Base-by-base conservation (phyloP, 2,797 vertebrate species). In the Phalanger gymnotis region DNA sequence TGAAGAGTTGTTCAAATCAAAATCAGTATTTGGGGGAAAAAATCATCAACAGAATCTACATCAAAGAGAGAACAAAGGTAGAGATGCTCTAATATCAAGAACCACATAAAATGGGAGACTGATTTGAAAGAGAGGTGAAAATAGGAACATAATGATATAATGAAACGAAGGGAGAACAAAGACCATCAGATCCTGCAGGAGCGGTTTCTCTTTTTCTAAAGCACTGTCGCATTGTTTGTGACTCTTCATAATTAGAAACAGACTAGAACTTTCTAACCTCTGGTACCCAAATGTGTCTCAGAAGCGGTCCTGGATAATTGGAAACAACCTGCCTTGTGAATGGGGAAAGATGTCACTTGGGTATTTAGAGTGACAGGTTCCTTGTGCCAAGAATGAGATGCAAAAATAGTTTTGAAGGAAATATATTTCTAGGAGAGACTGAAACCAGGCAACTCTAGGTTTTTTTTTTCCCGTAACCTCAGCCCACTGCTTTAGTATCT, bases 1-100 rank as follows among this genome's bases (percentile, higher is more conserved):
- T 96, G 97, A 95, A 97, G 95, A 97, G 94, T 30, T 7, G 90
- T 87, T 14, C 27, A 28, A 53, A 10, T 13, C n/a, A 92, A 96
- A 96, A 96, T 90, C 90, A 55, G 5, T 40, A 90, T 96, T 95
- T 93, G 81, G 34, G 81, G 51, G 95, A 89, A 9, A n/a, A 95
- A 96, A 95, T 87, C 92, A 91, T 96, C 96, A 95, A 96, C 97
- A 98, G 96, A 53, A 94, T 96, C 95, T 97, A 95, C 95, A 97
- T 97, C 97, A 98, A 97, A 98, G 90, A 58, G 91, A 97, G 91
- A 97, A 93, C 61, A 93, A 96, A 98, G 96, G 40, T 53, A 12
- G 19, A 53, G 40, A 54, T 53, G 73, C 40, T 51, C 9, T 87
- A 87, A 47, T 87, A 87, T 87, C 73, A 87, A 54, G 34, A 90